Evolutionary conservation across 2,113 vertebrate species (phyloP), one percentile per base, ranked within the genome.

Genomic region (Oncorhynchus masou): DNA sequence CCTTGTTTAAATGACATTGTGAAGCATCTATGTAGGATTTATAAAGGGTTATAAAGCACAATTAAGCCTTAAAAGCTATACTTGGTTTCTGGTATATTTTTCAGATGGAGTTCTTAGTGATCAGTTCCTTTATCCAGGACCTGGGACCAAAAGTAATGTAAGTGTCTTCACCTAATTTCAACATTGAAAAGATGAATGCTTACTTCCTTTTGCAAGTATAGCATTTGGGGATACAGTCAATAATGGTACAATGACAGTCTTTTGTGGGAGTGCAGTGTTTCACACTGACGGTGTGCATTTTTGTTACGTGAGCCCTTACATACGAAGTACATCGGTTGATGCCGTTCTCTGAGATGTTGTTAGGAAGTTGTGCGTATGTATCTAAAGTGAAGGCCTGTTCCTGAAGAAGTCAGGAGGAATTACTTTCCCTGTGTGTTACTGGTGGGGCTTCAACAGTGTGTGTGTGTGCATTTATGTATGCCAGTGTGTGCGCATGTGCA

Each of bases 351-450:
- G 67, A 9, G 12, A 54, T 31, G 7, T 3, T 34, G 29, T 68
- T 12, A 39, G 22, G 66, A 34, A 2, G 27, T 39, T 31, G 34
- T 39, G 29, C 22, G 34, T 45, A 16, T 34, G 22, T 71, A 39
- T 72, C 6, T 57, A 72, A 78, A 85, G 82, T 72, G 82, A 89
- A 78, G 82, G 84, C 22, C 68, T 85, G 68, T 85, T 85, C 45
- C 68, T 88, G 24, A 89, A 86, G 57, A 86, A 84, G 31, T 88
- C 84, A 1, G 79, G 80, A 24, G 88, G 86, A 34, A 84, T 86
- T 75, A 82, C 78, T 1, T 87, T 87, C 59, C 81, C 83, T 16
- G 86, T 83, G 3, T 87, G 83, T 75, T 85, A 88, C 74, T 89
- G 86, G 77, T 89, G 86, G 45, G 84, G 86, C 20, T 86, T 79